A percentile compares a stretch with the other conserved stretches of the same genome.
Evolutionary conservation across 2,113 vertebrate species (phyloP).

Genomic region (Colinus virginianus): DNA sequence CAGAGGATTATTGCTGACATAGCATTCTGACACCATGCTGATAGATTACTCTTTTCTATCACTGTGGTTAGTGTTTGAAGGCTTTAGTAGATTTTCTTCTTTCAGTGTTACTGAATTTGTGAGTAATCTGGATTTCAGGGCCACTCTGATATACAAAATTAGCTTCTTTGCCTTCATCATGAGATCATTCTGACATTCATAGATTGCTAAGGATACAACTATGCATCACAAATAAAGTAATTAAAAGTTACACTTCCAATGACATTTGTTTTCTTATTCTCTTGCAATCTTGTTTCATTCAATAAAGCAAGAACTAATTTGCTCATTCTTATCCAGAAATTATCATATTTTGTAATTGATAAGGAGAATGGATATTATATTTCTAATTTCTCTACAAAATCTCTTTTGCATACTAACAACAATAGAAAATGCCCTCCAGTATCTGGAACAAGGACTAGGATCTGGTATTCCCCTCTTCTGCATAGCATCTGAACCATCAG

Average conservation of each 20-base stretch:
- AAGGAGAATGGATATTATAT: accelerated
- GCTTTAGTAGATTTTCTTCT: background rate
- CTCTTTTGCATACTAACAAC: background rate
- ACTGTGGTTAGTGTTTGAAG: background rate
- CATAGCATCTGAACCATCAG: background rate
- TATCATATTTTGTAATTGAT: accelerated
- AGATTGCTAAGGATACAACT: background rate
- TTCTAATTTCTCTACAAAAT: background rate
- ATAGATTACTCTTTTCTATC: background rate
- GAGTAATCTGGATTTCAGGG: background rate
- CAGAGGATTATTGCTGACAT: background rate
- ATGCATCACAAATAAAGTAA: background rate
- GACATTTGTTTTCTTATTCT: background rate
- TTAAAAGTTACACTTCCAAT: background rate
- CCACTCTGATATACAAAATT: background rate
- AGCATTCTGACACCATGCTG: background rate
- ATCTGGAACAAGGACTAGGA: background rate
- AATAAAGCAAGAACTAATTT: background rate
- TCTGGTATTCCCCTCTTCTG: background rate
- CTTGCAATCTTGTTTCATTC: background rate
- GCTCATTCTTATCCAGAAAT: background rate
- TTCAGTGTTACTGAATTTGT: background rate
- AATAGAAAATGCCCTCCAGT: background rate
- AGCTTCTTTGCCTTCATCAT: background rate
- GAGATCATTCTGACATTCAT: background rate